These are phyloP conservation scores for Desmodus rotundus DNA, from an alignment of 2,113 vertebrate genomes.

Conservation along the genomic window DNA sequence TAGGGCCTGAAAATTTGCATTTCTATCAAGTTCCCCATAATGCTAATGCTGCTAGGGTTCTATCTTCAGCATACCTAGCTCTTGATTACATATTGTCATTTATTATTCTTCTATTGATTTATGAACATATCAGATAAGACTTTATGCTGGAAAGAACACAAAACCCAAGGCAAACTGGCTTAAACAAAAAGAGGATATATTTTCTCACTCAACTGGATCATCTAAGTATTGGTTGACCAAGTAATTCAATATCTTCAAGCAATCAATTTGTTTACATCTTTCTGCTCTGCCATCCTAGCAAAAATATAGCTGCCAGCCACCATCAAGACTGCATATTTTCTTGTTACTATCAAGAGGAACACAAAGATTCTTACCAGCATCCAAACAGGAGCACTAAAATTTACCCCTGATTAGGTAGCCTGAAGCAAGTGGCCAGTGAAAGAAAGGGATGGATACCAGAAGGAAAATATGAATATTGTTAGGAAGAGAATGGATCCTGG, in stretches of 20 bases:
- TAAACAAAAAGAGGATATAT: neutral
- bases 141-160: neutral
- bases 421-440: neutral
- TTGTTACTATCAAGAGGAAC: slow-evolving; percentile 11
- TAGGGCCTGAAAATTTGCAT: neutral
- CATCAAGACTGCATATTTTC: neutral
- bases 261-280: neutral
- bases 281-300: neutral
- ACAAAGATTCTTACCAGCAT: neutral
- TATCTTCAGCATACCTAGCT: neutral
- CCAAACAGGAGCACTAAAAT: slow-evolving; percentile 27
- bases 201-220: slow-evolving; percentile 10
- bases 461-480: neutral
- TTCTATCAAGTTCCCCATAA: neutral
- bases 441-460: neutral
- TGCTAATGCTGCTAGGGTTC: neutral
- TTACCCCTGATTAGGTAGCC: neutral
- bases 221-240: neutral
- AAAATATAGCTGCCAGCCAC: neutral
- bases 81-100: neutral
- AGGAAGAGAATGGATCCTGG: neutral
- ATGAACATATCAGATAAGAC: neutral
- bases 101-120: neutral
- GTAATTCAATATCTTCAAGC: neutral
- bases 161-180: neutral